phyloP scores from a whole-genome alignment of 1,140 invertebrate species.

The Drosophila athabasca region DNA sequence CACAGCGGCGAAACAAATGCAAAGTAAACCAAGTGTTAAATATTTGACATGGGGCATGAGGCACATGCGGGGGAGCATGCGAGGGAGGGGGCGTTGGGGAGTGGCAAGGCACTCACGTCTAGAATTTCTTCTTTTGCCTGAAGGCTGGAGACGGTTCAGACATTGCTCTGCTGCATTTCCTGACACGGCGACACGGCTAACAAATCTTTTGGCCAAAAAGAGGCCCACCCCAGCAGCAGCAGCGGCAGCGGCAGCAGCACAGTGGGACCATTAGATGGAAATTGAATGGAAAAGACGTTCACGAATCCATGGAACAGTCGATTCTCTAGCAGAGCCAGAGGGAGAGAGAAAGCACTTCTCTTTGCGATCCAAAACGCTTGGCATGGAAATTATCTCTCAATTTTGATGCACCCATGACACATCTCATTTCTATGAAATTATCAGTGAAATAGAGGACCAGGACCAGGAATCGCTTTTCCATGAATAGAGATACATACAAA shows the following conservation, averaged over 20 bases:
- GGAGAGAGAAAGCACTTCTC: too few species aligned
- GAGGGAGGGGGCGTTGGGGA: constrained; percentile 16
- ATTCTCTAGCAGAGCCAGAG: too few species aligned
- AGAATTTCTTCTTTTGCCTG: constrained; percentile 39
- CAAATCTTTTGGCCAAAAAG: constrained; percentile 31
- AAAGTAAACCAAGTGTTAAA: constrained; percentile 80
- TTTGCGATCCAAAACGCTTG: too few species aligned
- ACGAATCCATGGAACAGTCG: too few species aligned
- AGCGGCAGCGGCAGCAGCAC: constrained; percentile 20
- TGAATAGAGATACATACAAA: too few species aligned
- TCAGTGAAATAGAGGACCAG: too few species aligned
- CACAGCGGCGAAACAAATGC: constrained; percentile 42
- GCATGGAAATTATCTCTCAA: too few species aligned
- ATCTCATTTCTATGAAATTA: too few species aligned
- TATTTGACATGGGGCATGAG: constrained; percentile 57
- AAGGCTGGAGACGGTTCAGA: constrained; percentile 26
- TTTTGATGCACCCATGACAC: too few species aligned
- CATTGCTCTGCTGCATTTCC: constrained; percentile 67
- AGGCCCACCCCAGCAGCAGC: constrained; percentile 29
- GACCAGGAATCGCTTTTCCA: too few species aligned
- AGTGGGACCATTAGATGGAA: not conserved
- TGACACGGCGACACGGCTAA: constrained; percentile 45
- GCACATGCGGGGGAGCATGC: not conserved
- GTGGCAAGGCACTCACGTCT: constrained; percentile 38
- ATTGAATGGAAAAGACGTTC: too few species aligned